Evolutionary conservation across 1,140 invertebrate genomes (phyloP), one percentile per base, ranked within the genome.

Genomic region (Metaphire vulgaris): DNA sequence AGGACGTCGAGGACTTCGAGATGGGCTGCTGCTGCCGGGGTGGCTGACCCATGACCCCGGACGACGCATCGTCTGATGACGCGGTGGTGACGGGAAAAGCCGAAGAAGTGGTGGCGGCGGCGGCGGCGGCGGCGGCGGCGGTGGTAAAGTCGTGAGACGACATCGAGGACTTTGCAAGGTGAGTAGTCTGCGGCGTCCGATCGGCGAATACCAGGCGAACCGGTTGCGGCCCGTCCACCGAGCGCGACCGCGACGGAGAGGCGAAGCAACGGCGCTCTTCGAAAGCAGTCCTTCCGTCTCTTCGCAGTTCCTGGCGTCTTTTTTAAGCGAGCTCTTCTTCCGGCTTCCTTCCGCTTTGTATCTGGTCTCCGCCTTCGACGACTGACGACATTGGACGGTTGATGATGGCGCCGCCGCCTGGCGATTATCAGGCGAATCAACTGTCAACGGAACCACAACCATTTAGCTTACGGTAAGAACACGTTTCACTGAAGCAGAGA

Each of bases 1-100:
- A 56, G 41, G 41, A 56, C 41, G 41, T 56, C 41, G 41, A 56
- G 41, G 41, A 56, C 41, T 56, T 56, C 41, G 41, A 56, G 41
- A 56, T 56, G 41, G 21, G 41, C 21, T 6, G 41, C 6, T 21
- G 41, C 41, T 21, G 6, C 41, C 6, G 21, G 41, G 41, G 21
- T 21, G 6, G 41, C 6, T 21, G 41, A 56, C 41, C 41, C 41
- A 6, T 56, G 6, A 12, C 41, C 41, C 41, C 6, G n/a, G n/a
- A n/a, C n/a, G n/a, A n/a, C n/a, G n/a, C n/a, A n/a, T n/a, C n/a
- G n/a, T n/a, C n/a, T n/a, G n/a, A n/a, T n/a, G n/a, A n/a, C n/a
- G n/a, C n/a, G n/a, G n/a, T n/a, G n/a, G n/a, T n/a, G n/a, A n/a
- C n/a, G n/a, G n/a, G n/a, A n/a, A n/a, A n/a, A n/a, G n/a, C n/a